Percentiles rank a stretch among this genome's conserved stretches.
phyloP scores from a whole-genome alignment of 2,113 vertebrate genomes.

The Caracal caracal region DNA sequence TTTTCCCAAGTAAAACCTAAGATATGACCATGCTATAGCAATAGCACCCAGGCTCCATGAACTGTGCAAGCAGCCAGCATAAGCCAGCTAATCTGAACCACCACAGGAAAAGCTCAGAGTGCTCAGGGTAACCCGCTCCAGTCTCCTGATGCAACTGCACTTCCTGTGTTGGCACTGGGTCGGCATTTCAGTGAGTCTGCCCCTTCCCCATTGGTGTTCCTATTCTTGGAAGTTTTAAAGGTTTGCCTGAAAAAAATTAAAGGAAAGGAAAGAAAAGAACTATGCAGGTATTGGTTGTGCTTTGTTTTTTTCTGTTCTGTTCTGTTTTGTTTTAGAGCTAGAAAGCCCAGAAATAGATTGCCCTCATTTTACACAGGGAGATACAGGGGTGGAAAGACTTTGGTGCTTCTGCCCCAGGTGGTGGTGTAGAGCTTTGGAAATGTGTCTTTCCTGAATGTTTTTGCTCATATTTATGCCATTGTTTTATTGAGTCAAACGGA shows the following conservation, averaged over 20 bases:
- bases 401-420: not conserved
- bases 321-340: not conserved
- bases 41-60: not conserved
- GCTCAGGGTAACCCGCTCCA: not conserved
- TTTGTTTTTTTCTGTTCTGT: not conserved
- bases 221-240: not conserved
- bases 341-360: not conserved
- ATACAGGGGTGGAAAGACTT: not conserved
- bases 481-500: not conserved
- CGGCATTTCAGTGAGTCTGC: not conserved
- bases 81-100: not conserved
- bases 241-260: not conserved
- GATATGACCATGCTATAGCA: not conserved
- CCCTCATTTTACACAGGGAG: not conserved
- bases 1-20: not conserved
- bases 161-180: not conserved
- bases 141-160: not conserved
- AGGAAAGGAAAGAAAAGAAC: not conserved
- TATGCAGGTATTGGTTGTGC: not conserved
- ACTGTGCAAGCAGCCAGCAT: not conserved
- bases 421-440: not conserved
- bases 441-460: slow-evolving; percentile 5
- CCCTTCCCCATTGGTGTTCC: not conserved
- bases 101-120: not conserved
- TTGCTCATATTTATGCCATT: not conserved